Evolutionary conservation across 2,797 vertebrate genomes (phyloP).

Genomic region (Discoglossus pictus): DNA sequence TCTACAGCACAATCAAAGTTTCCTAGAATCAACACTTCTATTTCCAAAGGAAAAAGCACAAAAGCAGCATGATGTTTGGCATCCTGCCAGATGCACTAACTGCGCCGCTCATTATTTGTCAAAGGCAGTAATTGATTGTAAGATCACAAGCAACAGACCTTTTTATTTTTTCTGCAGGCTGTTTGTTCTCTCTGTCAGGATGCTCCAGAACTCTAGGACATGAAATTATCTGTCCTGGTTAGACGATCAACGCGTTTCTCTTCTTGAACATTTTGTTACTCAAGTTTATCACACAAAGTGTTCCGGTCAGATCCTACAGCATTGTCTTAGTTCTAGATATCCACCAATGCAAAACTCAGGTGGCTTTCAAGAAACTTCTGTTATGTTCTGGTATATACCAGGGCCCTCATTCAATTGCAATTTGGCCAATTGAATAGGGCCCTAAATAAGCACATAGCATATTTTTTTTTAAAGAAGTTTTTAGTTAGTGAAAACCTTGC

Average conservation of each 20-base stretch:
- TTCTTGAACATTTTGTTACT: too few relatives aligned
- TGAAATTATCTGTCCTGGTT: constrained; percentile 1
- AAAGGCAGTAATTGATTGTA: constrained; percentile 56
- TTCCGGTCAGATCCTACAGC: too few relatives aligned
- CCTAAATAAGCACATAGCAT: too few relatives aligned
- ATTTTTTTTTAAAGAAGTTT: too few relatives aligned
- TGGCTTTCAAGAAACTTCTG: too few relatives aligned
- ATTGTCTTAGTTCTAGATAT: too few relatives aligned
- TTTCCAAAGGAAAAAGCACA: constrained; percentile 49
- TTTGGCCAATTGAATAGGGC: too few relatives aligned
- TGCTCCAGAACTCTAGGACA: constrained; percentile 21
- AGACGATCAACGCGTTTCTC: background rate
- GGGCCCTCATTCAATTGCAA: too few relatives aligned
- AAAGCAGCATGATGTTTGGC: constrained; percentile 57
- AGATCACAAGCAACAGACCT: constrained; percentile 53
- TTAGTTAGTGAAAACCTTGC: too few relatives aligned
- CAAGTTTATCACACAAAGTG: too few relatives aligned
- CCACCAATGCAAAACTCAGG: too few relatives aligned
- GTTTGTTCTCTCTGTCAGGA: background rate
- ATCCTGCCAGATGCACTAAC: constrained; percentile 50
- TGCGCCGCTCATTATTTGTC: constrained; percentile 59
- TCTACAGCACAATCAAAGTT: constrained; percentile 47
- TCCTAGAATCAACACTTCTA: constrained; percentile 55
- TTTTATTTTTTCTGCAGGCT: constrained; percentile 44
- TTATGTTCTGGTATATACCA: too few relatives aligned